Evolutionary conservation across 2,797 vertebrate species (phyloP).

Genomic region (Danionella dracula): DNA sequence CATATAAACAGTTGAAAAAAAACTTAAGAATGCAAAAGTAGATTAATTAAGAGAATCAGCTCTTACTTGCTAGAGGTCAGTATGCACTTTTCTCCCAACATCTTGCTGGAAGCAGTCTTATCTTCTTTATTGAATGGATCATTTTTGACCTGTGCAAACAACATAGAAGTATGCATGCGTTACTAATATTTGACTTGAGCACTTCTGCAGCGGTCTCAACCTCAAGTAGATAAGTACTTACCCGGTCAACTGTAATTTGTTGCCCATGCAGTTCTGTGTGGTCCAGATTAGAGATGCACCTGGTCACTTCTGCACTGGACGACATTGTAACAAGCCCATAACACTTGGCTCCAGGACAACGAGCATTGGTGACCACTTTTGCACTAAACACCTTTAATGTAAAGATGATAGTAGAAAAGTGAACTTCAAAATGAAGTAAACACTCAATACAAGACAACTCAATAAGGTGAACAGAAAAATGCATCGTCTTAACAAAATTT

Average conservation of each 20-base stretch:
- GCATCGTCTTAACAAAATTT: too few species aligned
- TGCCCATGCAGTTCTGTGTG: slow-evolving; percentile 95
- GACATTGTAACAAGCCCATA: slow-evolving; percentile 97
- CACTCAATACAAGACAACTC: too few species aligned
- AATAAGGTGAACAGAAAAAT: too few species aligned
- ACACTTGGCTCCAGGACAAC: slow-evolving; percentile 94
- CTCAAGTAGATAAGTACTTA: slow-evolving; percentile 64
- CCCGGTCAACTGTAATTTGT: slow-evolving; percentile 94
- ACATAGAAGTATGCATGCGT: too few species aligned
- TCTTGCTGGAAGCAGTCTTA: slow-evolving; percentile 75
- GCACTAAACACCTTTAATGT: slow-evolving; percentile 91
- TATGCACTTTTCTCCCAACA: slow-evolving; percentile 78
- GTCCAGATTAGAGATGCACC: slow-evolving; percentile 91
- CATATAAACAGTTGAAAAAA: neutral
- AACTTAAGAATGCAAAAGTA: neutral
- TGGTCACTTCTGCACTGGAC: slow-evolving; percentile 84
- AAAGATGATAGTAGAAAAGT: neutral
- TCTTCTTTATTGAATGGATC: slow-evolving; percentile 97
- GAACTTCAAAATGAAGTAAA: too few species aligned
- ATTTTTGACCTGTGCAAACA: slow-evolving; percentile 78
- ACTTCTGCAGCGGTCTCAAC: too few species aligned
- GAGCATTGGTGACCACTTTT: slow-evolving; percentile 96
- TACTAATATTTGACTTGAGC: too few species aligned
- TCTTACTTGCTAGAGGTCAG: slow-evolving; percentile 68
- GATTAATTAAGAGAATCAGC: neutral